Conservation (phyloP, 1,140 invertebrate species). For the Drosophila oshimai region DNA sequence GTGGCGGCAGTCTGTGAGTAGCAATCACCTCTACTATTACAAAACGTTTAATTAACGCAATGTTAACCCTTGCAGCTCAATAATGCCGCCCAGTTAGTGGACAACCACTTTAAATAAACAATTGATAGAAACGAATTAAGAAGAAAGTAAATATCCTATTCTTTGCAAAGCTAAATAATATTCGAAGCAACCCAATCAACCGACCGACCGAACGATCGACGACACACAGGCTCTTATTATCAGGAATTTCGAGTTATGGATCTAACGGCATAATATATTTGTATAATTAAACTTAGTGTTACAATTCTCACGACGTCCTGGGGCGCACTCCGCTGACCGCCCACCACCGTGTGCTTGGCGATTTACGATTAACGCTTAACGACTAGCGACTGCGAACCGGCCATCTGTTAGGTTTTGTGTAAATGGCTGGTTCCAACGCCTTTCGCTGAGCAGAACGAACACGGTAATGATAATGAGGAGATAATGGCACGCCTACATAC, state of each 20-base stretch:
- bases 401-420: conserved; percentile 49
- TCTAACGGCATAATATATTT: conserved; percentile 70
- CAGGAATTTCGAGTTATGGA: conserved; percentile 72
- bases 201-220: conserved; percentile 53
- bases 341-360: conserved; percentile 54
- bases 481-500: conserved; percentile 40
- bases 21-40: neutral
- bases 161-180: conserved; percentile 58
- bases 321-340: conserved; percentile 44
- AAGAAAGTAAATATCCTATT: conserved; percentile 63
- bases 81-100: conserved; percentile 62
- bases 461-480: conserved; percentile 8
- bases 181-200: conserved; percentile 51
- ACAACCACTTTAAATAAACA: conserved; percentile 54
- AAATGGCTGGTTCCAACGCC: conserved; percentile 41
- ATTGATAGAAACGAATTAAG: conserved; percentile 24
- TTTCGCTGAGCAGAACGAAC: conserved; percentile 31
- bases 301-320: conserved; percentile 74
- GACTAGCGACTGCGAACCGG: conserved; percentile 29
- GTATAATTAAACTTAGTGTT: conserved; percentile 80
- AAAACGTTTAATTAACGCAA: neutral
- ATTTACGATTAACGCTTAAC: conserved; percentile 32
- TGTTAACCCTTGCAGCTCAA: conserved; percentile 51
- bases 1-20: conserved; percentile 70
- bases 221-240: conserved; percentile 70